A percentile compares a stretch with the other conserved stretches of the same genome.
Evolutionary conservation across 2,888 invertebrate species (phyloP).

Genomic region (Drosophila neonasuta): DNA sequence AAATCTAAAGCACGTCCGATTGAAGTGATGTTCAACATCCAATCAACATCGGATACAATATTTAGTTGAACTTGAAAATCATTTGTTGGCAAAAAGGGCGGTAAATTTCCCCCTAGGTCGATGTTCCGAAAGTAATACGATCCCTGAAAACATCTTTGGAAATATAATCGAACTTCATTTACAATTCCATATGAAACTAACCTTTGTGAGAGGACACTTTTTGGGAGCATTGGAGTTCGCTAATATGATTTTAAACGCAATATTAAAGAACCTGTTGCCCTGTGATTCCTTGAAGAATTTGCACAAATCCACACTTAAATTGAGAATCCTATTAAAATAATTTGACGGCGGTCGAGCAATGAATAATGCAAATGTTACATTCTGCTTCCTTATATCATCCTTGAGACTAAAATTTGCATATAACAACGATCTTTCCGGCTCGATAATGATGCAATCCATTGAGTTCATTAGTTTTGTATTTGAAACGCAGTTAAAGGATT

Average conservation of each 20-base stretch:
- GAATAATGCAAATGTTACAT: slow-evolving; percentile 27
- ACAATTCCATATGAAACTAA: not conserved
- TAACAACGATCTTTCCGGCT: slow-evolving; percentile 24
- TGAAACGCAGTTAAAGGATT: slow-evolving; percentile 24
- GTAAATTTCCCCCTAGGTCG: not conserved
- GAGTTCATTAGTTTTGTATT: slow-evolving; percentile 28
- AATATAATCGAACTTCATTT: not conserved
- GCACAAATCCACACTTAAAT: slow-evolving; percentile 42
- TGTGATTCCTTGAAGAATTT: slow-evolving; percentile 22
- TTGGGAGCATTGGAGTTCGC: slow-evolving; percentile 22
- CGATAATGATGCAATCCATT: slow-evolving; percentile 30
- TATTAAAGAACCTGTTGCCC: slow-evolving; percentile 28
- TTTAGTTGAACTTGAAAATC: slow-evolving; percentile 10
- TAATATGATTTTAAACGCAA: slow-evolving; percentile 32
- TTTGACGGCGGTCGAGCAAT: not conserved
- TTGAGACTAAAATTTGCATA: slow-evolving; percentile 24
- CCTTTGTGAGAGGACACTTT: slow-evolving; percentile 42
- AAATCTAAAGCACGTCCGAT: not conserved
- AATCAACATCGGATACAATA: not conserved
- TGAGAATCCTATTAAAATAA: slow-evolving; percentile 25
- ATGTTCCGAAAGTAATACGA: slow-evolving; percentile 11
- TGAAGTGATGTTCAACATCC: not conserved
- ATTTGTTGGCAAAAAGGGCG: slow-evolving; percentile 2
- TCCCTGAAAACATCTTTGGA: slow-evolving; percentile 2
- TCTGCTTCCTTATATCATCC: slow-evolving; percentile 7